Percentiles rank a stretch among this genome's conserved stretches.
These are phyloP conservation scores for Microchrysa polita DNA, from an alignment of 2,888 invertebrate genomes.

Conservation along the genomic window DNA sequence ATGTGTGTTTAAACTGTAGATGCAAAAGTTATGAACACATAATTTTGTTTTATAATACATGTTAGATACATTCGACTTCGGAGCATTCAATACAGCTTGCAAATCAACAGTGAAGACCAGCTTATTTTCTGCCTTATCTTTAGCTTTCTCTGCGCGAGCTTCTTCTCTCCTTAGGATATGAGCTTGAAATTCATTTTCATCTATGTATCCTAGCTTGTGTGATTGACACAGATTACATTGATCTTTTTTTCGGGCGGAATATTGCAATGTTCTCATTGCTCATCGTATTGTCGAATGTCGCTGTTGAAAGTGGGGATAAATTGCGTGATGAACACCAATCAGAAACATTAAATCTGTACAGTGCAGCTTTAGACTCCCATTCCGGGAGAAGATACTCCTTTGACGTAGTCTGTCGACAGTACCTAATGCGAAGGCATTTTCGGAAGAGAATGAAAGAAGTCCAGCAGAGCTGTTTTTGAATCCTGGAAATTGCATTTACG, in stretches of 20 bases:
- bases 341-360: not conserved
- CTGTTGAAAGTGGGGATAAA: not conserved
- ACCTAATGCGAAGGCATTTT: not conserved
- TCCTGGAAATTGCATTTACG: not conserved
- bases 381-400: not conserved
- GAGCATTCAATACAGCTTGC: not conserved
- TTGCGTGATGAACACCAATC: not conserved
- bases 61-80: too few relatives aligned
- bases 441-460: not conserved
- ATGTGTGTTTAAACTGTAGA: too few relatives aligned
- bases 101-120: not conserved
- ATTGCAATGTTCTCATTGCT: too few relatives aligned
- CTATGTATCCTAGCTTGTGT: not conserved
- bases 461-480: not conserved
- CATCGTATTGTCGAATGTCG: not conserved
- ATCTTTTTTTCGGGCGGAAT: too few relatives aligned
- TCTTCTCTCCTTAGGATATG: not conserved
- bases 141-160: not conserved
- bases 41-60: too few relatives aligned
- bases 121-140: not conserved
- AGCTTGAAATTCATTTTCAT: not conserved
- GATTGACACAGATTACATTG: too few relatives aligned
- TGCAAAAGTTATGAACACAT: too few relatives aligned
- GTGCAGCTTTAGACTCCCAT: not conserved
- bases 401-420: not conserved